Conservation (phyloP, 1,140 invertebrate species). For the Aradophagus sp. region DNA sequence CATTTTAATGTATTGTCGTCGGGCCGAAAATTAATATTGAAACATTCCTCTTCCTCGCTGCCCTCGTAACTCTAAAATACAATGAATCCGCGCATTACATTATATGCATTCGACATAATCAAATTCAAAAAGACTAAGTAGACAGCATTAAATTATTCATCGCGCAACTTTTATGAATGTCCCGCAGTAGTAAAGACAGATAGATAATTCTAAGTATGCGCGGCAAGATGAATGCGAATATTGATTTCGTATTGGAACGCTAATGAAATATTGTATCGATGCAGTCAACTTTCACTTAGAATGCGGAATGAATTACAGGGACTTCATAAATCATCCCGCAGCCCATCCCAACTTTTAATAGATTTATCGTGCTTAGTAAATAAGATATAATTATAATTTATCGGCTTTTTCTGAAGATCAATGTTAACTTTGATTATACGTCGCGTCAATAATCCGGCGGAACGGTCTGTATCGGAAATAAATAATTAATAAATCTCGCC, state of each 20-base stretch:
- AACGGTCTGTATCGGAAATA: background rate
- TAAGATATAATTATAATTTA: slow-evolving; percentile 56
- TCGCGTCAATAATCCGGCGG: slow-evolving; percentile 2
- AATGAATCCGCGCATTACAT: slow-evolving; percentile 34
- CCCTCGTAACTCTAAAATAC: slow-evolving; percentile 33
- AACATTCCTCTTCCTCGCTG: slow-evolving; percentile 35
- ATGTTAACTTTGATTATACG: slow-evolving; percentile 25
- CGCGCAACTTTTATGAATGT: slow-evolving; percentile 37
- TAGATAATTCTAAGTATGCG: slow-evolving; percentile 49
- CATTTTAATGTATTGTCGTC: slow-evolving; percentile 35
- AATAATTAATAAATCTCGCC: slow-evolving; percentile 6
- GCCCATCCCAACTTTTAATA: slow-evolving; percentile 42
- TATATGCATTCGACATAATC: slow-evolving; percentile 34
- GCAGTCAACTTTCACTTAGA: slow-evolving; percentile 57
- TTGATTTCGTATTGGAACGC: slow-evolving; percentile 49
- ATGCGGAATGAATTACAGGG: slow-evolving; percentile 48
- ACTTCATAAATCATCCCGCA: slow-evolving; percentile 42
- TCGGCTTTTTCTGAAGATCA: slow-evolving; percentile 34
- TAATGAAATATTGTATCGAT: slow-evolving; percentile 59
- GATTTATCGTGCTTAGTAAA: slow-evolving; percentile 49
- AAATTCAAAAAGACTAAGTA: slow-evolving; percentile 41
- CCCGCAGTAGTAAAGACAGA: slow-evolving; percentile 50
- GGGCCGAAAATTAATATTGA: slow-evolving; percentile 35
- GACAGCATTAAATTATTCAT: slow-evolving; percentile 48
- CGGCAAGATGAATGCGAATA: slow-evolving; percentile 50